phyloP scores from a whole-genome alignment of 2,113 vertebrate genomes.

The Blennius ocellaris region DNA sequence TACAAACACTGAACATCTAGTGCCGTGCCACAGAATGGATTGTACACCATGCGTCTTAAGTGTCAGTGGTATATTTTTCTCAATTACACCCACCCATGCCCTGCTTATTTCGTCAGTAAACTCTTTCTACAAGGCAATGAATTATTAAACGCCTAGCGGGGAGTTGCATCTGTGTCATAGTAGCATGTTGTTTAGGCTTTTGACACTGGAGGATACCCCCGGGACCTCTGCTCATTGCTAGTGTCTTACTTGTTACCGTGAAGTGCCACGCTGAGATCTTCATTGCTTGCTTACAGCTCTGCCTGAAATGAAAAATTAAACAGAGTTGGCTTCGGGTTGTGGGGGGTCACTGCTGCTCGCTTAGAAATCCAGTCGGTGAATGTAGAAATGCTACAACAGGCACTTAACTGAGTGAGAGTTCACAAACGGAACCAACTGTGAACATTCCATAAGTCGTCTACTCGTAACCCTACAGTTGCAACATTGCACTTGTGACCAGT shows the following conservation, averaged over 20 bases:
- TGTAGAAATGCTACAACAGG: neutral
- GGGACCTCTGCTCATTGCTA: constrained; percentile 37
- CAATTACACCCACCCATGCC: constrained; percentile 15
- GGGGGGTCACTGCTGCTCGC: constrained; percentile 3
- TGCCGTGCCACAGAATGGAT: constrained; percentile 19
- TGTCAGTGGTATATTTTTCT: constrained; percentile 48
- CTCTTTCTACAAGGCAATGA: constrained; percentile 26
- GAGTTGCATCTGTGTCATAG: constrained; percentile 22
- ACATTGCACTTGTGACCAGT: neutral
- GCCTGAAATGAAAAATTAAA: constrained; percentile 26
- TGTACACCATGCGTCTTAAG: constrained; percentile 19
- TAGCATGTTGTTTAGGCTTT: constrained; percentile 41
- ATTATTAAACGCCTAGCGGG: constrained; percentile 49
- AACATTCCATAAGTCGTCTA: neutral
- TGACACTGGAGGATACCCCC: constrained; percentile 34
- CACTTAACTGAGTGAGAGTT: neutral
- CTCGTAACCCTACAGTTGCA: neutral
- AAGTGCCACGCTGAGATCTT: constrained; percentile 41
- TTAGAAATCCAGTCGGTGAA: constrained; percentile 2
- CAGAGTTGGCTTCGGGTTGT: constrained; percentile 1
- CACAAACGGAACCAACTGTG: constrained; percentile 10
- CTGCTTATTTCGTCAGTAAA: constrained; percentile 32
- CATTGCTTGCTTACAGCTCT: constrained; percentile 5
- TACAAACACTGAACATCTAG: constrained; percentile 12
- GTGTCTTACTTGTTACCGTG: constrained; percentile 37